These are phyloP conservation scores for Callitettix versicolor DNA, from an alignment of 1,140 invertebrate genomes.

Conservation along the genomic window DNA sequence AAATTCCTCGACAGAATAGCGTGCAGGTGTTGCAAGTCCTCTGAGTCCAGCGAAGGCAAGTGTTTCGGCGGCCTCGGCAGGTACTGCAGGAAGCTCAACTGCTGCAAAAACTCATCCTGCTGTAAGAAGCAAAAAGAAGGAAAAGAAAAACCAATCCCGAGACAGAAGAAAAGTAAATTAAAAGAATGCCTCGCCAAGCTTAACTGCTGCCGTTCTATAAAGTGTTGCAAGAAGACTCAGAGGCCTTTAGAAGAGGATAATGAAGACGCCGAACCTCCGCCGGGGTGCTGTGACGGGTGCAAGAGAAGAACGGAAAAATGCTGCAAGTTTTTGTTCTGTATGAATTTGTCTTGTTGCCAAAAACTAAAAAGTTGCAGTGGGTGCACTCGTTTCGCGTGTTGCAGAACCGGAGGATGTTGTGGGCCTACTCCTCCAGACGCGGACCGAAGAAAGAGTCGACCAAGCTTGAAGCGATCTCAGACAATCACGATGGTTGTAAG, in stretches of 20 bases:
- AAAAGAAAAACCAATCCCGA: neutral
- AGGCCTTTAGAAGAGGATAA: neutral
- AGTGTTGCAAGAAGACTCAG: neutral
- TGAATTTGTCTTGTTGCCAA: slow-evolving; percentile 17
- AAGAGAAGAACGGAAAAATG: slow-evolving; percentile 1
- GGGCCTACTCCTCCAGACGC: neutral
- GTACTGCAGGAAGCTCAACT: slow-evolving; percentile 12
- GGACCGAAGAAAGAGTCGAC: slow-evolving; percentile 1
- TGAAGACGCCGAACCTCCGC: neutral
- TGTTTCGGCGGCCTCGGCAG: neutral
- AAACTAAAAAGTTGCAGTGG: slow-evolving; percentile 7
- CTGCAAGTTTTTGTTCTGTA: slow-evolving; percentile 14
- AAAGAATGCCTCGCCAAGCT: slow-evolving; percentile 1
- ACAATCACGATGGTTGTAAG: neutral
- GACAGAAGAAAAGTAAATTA: neutral
- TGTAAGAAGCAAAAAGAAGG: slow-evolving; percentile 3
- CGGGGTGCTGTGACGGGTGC: slow-evolving; percentile 9
- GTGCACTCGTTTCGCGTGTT: slow-evolving; percentile 5
- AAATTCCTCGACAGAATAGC: slow-evolving; percentile 4
- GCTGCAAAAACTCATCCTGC: slow-evolving; percentile 13
- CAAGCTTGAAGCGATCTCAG: neutral
- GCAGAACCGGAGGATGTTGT: slow-evolving; percentile 10
- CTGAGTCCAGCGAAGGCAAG: neutral
- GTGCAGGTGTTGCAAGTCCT: neutral
- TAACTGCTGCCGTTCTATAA: neutral